Evolutionary conservation across 2,888 invertebrate species (phyloP).

Genomic region (Cryptocephalus primarius): DNA sequence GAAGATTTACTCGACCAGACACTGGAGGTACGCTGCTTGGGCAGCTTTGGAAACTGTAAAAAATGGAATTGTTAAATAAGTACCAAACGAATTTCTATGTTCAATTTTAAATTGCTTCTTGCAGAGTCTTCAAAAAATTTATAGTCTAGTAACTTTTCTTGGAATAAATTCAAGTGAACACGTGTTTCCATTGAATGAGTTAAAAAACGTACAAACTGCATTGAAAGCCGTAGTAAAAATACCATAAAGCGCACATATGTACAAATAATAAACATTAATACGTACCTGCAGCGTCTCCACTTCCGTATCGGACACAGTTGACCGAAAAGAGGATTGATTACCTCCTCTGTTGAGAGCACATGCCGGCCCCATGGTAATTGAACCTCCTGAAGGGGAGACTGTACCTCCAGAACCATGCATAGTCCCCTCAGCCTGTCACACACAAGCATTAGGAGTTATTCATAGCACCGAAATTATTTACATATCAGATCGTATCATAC

Average conservation of each 20-base stretch:
- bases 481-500: not conserved
- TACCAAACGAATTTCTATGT: not conserved
- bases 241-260: too few species aligned
- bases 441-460: conserved; percentile 3
- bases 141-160: not conserved
- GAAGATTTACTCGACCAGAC: conserved; percentile 91
- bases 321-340: conserved; percentile 66
- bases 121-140: not conserved
- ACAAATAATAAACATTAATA: conserved; percentile 15
- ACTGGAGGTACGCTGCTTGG: conserved; percentile 74
- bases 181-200: too few species aligned
- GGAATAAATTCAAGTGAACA: not conserved
- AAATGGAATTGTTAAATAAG: not conserved
- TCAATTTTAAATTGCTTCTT: not conserved
- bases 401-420: conserved; percentile 53
- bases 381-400: conserved; percentile 56
- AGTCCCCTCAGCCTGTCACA: conserved; percentile 47
- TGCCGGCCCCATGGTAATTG: conserved; percentile 66
- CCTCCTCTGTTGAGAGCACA: conserved; percentile 61
- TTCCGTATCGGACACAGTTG: conserved; percentile 91
- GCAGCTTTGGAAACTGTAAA: conserved; percentile 54
- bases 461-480: not conserved
- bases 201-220: too few species aligned
- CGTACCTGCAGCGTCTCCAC: conserved; percentile 81
- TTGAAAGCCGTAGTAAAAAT: too few species aligned